These are phyloP conservation scores for Ramphastos sulfuratus DNA, from an alignment of 2,113 vertebrate genomes.

Conservation along the genomic window DNA sequence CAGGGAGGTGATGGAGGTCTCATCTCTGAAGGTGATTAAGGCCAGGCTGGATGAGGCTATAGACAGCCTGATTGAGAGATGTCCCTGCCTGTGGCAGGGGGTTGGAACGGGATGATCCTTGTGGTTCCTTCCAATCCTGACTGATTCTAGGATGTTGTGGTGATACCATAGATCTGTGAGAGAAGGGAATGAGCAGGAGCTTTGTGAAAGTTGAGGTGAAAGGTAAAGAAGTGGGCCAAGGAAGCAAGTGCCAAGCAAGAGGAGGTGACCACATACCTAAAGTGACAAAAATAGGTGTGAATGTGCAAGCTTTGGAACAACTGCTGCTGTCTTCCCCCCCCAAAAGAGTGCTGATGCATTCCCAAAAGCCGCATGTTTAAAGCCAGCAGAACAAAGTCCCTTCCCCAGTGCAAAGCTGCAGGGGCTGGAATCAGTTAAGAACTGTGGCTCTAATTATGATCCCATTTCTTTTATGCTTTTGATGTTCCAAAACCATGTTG, in stretches of 20 bases:
- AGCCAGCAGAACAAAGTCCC: background rate
- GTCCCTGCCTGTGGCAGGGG: too few species aligned
- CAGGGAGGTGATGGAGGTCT: too few species aligned
- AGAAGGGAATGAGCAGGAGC: background rate
- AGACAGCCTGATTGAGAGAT: too few species aligned
- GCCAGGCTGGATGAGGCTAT: too few species aligned
- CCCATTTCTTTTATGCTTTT: background rate
- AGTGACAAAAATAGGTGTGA: background rate
- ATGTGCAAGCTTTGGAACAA: background rate
- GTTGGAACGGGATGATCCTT: too few species aligned
- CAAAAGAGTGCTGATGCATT: background rate
- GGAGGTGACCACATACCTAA: background rate
- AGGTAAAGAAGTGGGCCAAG: background rate
- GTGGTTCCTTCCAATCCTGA: too few species aligned
- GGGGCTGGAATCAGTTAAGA: background rate
- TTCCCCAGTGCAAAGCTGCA: background rate
- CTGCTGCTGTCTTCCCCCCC: background rate
- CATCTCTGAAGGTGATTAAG: background rate
- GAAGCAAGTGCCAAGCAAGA: background rate
- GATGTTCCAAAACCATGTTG: background rate
- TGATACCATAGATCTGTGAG: background rate
- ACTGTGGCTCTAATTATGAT: background rate
- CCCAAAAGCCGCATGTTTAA: background rate
- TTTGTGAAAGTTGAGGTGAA: background rate
- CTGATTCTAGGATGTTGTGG: too few species aligned